Conservation (phyloP, 2,113 vertebrate genomes). For the Psilopsiagon aurifrons region DNA sequence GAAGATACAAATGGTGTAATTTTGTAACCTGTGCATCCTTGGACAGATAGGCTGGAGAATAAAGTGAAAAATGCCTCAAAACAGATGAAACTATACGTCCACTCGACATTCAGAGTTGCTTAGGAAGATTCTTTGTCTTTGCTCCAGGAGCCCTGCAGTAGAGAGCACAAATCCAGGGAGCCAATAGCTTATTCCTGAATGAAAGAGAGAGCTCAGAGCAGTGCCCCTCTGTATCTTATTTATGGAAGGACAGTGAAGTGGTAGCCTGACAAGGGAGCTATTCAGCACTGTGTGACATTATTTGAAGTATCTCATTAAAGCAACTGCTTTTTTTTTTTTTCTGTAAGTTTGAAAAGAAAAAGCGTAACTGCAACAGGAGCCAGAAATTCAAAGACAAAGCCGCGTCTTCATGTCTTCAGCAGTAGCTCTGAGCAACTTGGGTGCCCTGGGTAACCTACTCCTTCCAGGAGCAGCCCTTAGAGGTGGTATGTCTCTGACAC, state of each 20-base stretch:
- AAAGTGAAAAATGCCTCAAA: not conserved
- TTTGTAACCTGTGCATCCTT: not conserved
- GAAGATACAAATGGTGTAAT: not conserved
- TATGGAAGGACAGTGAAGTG: not conserved
- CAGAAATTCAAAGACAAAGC: not conserved
- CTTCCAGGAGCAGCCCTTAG: not conserved
- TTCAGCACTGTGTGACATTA: not conserved
- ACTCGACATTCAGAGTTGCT: not conserved
- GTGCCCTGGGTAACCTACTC: not conserved
- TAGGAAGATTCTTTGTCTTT: not conserved
- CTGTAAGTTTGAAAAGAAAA: conserved; percentile 30
- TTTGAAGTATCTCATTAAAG: conserved; percentile 49
- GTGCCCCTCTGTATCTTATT: not conserved
- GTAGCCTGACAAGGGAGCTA: not conserved
- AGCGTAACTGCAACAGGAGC: not conserved
- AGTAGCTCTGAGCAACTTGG: not conserved
- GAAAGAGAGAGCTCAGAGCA: not conserved
- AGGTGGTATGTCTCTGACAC: fast-evolving
- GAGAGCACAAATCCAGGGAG: not conserved
- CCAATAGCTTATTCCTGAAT: not conserved
- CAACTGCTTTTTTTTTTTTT: not conserved
- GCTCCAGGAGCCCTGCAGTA: not conserved
- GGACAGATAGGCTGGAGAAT: not conserved
- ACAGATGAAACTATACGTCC: not conserved
- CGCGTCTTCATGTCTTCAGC: not conserved